These are phyloP conservation scores for Achlya flavicornis DNA, from an alignment of 2,888 invertebrate species.

Conservation along the genomic window DNA sequence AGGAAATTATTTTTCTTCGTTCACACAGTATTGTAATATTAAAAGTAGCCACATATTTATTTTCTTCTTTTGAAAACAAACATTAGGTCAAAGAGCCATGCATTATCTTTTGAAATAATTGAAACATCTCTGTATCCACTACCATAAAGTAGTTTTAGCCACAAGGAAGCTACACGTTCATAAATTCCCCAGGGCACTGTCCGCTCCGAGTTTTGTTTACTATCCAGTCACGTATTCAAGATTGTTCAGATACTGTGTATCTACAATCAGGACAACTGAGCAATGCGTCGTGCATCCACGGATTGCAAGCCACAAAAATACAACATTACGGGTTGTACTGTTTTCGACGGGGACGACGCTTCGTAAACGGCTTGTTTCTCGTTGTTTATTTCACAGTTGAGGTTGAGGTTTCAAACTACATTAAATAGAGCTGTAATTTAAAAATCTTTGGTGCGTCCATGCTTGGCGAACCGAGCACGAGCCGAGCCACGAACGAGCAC, in stretches of 20 bases:
- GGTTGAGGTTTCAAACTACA: not conserved
- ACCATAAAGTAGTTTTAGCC: constrained; percentile 3
- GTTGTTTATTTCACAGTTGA: constrained; percentile 16
- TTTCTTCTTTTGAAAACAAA: not conserved
- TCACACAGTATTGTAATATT: not conserved
- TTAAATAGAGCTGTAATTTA: not conserved
- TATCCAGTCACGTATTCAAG: constrained; percentile 31
- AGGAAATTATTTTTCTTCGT: not conserved
- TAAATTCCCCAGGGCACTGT: constrained; percentile 27
- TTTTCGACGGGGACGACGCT: constrained; percentile 24
- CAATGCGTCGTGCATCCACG: constrained; percentile 21
- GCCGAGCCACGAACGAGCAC: too few species aligned
- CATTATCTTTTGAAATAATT: constrained; percentile 6
- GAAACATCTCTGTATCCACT: constrained; percentile 16
- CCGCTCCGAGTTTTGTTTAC: constrained; percentile 29
- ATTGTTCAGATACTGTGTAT: constrained; percentile 31
- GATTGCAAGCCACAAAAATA: constrained; percentile 16
- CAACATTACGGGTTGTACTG: constrained; percentile 23
- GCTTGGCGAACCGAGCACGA: too few species aligned
- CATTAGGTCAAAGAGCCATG: not conserved
- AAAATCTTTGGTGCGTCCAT: too few species aligned
- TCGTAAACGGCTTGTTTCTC: constrained; percentile 26
- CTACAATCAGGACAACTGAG: constrained; percentile 23
- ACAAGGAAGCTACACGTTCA: constrained; percentile 26
- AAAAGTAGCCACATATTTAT: not conserved